phyloP scores from a whole-genome alignment of 2,113 vertebrate species.

The Alexandromys fortis region DNA sequence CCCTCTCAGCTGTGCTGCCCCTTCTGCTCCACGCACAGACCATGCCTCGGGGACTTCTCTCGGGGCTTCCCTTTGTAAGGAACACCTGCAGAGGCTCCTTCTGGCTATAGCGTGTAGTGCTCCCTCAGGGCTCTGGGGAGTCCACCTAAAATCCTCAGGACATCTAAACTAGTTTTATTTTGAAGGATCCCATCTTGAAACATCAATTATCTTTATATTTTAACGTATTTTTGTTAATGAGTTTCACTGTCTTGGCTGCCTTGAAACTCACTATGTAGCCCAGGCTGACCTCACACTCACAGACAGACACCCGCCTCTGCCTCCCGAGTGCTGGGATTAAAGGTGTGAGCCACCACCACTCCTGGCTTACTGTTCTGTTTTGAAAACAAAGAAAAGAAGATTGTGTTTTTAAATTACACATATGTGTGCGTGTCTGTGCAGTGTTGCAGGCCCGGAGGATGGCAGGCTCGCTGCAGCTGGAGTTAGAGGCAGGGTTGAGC shows the following conservation, averaged over 20 bases:
- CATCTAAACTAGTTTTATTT: slow-evolving; percentile 6
- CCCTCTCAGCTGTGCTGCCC: neutral
- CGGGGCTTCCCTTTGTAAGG: neutral
- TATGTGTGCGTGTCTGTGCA: neutral
- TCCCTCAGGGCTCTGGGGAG: neutral
- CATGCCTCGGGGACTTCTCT: neutral
- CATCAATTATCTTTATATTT: neutral
- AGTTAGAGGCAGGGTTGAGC: neutral
- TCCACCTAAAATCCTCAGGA: neutral
- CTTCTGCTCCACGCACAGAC: neutral
- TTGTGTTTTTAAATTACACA: neutral
- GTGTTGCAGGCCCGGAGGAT: neutral
- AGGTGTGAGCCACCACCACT: neutral
- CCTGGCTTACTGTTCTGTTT: neutral
- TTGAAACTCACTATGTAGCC: neutral
- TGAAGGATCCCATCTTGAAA: neutral
- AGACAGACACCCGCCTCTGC: neutral
- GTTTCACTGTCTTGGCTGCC: neutral
- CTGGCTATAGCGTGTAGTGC: neutral
- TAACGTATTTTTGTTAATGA: neutral
- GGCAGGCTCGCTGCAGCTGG: neutral
- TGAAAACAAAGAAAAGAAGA: neutral
- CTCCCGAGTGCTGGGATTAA: neutral
- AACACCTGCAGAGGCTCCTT: neutral
- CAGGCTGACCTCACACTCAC: neutral